A percentile compares a stretch with the other conserved stretches of the same genome.
Conservation (phyloP, 2,888 invertebrate species). For the Epinotia ramella region DNA sequence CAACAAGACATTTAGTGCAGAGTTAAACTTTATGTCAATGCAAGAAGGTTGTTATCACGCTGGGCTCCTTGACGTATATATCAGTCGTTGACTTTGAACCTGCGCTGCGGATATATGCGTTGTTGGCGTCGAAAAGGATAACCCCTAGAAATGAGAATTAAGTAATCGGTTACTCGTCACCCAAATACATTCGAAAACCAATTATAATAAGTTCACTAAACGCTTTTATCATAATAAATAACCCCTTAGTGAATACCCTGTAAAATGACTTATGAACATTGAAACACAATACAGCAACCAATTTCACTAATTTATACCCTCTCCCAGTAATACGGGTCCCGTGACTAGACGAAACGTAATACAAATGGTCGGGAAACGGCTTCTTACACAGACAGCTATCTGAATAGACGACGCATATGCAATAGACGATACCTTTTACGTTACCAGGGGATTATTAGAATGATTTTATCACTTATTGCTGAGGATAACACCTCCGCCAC, state of each 20-base stretch:
- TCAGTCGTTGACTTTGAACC: too few species aligned
- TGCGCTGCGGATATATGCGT: too few species aligned
- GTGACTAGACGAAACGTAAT: slow-evolving; percentile 42
- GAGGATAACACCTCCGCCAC: too few species aligned
- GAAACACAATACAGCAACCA: slow-evolving; percentile 42
- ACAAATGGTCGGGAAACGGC: slow-evolving; percentile 41
- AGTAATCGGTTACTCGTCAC: neutral
- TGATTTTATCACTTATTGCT: too few species aligned
- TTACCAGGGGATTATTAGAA: neutral
- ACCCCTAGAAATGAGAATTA: neutral
- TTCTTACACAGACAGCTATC: slow-evolving; percentile 11
- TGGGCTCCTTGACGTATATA: too few species aligned
- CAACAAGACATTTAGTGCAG: too few species aligned
- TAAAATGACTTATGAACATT: slow-evolving; percentile 34
- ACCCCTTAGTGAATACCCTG: slow-evolving; percentile 6
- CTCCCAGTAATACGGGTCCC: slow-evolving; percentile 42
- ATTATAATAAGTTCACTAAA: neutral
- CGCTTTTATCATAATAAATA: neutral
- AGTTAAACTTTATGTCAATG: too few species aligned
- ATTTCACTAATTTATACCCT: slow-evolving; percentile 45
- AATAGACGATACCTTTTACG: neutral
- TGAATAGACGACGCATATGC: neutral
- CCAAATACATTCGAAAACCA: neutral
- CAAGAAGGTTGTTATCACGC: too few species aligned
- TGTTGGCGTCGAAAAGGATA: too few species aligned